Evolutionary conservation across 2,113 vertebrate species (phyloP).

Genomic region (Pleuronectes platessa): DNA sequence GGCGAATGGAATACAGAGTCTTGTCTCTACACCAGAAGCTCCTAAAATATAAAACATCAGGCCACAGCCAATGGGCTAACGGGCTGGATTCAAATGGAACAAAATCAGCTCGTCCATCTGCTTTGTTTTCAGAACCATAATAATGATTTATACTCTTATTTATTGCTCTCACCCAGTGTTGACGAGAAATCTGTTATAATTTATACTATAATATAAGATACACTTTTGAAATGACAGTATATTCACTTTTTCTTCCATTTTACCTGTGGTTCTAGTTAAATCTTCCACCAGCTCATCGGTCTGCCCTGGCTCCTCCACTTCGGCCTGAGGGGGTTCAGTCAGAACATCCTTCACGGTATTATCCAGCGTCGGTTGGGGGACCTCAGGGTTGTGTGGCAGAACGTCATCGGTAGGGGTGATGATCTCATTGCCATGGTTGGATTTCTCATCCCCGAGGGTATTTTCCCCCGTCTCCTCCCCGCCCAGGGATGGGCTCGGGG

Average conservation of each 20-base stretch:
- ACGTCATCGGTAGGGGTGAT: slow-evolving; percentile 60
- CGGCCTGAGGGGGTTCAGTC: slow-evolving; percentile 36
- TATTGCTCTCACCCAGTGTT: slow-evolving; percentile 12
- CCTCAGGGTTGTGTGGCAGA: slow-evolving; percentile 34
- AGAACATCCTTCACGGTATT: slow-evolving; percentile 49
- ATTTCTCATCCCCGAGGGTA: slow-evolving; percentile 37
- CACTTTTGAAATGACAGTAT: background rate
- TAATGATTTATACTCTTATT: slow-evolving; percentile 27
- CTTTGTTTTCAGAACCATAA: slow-evolving; percentile 36
- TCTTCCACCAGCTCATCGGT: slow-evolving; percentile 57
- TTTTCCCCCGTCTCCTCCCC: slow-evolving; percentile 48
- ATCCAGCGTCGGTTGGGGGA: slow-evolving; percentile 48
- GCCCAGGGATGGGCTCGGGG: slow-evolving; percentile 26
- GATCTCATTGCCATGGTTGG: slow-evolving; percentile 62
- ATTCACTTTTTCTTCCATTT: background rate
- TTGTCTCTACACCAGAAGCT: too few relatives aligned
- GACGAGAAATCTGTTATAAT: background rate
- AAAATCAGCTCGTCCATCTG: slow-evolving; percentile 41
- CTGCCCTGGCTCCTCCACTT: slow-evolving; percentile 49
- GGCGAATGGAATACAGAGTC: too few relatives aligned
- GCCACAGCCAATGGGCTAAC: slow-evolving; percentile 14
- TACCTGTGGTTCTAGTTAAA: slow-evolving; percentile 51
- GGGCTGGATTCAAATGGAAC: slow-evolving; percentile 44
- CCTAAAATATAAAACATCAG: too few relatives aligned
- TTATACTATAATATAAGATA: background rate